Evolutionary conservation across 2,888 invertebrate genomes (phyloP).

Genomic region (Volucella bombylans): DNA sequence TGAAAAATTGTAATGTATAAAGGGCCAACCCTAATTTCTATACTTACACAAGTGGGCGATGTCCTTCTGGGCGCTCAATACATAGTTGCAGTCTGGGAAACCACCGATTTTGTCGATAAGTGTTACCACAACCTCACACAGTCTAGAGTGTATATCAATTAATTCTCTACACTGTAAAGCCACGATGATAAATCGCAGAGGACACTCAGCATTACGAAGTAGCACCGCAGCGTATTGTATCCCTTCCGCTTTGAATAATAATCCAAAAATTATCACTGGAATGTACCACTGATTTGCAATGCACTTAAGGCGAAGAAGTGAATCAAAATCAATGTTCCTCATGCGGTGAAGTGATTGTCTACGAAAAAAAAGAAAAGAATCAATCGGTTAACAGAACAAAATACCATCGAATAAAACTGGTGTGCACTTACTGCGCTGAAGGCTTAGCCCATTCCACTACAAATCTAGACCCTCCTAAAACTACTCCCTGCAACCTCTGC

Average conservation of each 20-base stretch:
- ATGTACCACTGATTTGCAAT: constrained; percentile 78
- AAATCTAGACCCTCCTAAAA: constrained; percentile 74
- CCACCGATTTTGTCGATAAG: constrained; percentile 77
- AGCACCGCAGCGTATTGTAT: constrained; percentile 77
- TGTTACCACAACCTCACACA: constrained; percentile 77
- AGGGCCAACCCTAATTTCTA: background rate
- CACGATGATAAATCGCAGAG: constrained; percentile 74
- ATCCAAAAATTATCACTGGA: constrained; percentile 78
- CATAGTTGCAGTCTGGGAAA: constrained; percentile 77
- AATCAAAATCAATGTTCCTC: constrained; percentile 77
- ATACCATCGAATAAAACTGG: background rate
- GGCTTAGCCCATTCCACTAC: constrained; percentile 78
- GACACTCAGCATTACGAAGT: constrained; percentile 73
- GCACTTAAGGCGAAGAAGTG: constrained; percentile 77
- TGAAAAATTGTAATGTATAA: constrained; percentile 34
- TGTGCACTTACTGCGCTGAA: constrained; percentile 76
- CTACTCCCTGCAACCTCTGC: constrained; percentile 75
- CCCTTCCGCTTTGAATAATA: constrained; percentile 73
- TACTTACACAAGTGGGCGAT: constrained; percentile 76
- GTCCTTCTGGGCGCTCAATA: constrained; percentile 76
- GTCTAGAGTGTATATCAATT: constrained; percentile 78
- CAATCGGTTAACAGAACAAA: too few species aligned
- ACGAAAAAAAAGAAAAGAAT: too few species aligned
- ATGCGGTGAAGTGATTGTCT: constrained; percentile 77
- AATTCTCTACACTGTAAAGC: constrained; percentile 75